Evolutionary conservation across 2,113 vertebrate genomes (phyloP), one percentile per base, ranked within the genome.

Genomic region (Dolichallabes microphthalmus): DNA sequence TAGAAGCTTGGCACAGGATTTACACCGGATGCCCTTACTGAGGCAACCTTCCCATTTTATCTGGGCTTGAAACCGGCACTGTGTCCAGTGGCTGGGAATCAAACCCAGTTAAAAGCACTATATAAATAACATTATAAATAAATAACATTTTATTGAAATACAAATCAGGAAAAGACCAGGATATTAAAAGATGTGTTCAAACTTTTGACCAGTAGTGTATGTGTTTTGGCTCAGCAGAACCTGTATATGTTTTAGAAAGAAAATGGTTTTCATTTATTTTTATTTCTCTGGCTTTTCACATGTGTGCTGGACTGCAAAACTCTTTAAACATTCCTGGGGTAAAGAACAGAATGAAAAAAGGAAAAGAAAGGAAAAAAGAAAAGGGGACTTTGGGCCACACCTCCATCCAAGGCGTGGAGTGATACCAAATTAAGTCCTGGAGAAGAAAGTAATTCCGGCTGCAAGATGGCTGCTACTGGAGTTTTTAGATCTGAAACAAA

Each of bases 361-460:
- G 0, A 0, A 32, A 58, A 79, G 13, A 25, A 35, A 13, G 12
- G 1, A 45, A 61, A 15, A 57, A 58, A 58, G 15, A 14, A 52
- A 53, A 73, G 53, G 27, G 73, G 27, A 53, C 22, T 53, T 58
- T 78, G 30, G 78, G 60, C 78, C 78, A 63, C 78, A 27, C 32
- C 60, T 80, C 78, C 58, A 63, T 80, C 78, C 78, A 45, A 80
- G 58, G 78, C 60, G 58, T 80, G 78, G 78, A 80, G 58, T 64
- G 78, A 80, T 80, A 80, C 78, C 78, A 80, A 80, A 80, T 80
- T 80, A 80, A 80, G 78, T 80, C 2, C 78, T 63, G 25, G 58
- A 80, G 78, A 80, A 64, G 58, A 80, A 80, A 80, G 78, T 80
- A 50, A 63, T 45, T 80, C 78, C 58, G 58, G 78, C 30, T 80